Base-by-base conservation (phyloP, 2,113 vertebrate genomes). In the Rhinopomastus cyanomelas region DNA sequence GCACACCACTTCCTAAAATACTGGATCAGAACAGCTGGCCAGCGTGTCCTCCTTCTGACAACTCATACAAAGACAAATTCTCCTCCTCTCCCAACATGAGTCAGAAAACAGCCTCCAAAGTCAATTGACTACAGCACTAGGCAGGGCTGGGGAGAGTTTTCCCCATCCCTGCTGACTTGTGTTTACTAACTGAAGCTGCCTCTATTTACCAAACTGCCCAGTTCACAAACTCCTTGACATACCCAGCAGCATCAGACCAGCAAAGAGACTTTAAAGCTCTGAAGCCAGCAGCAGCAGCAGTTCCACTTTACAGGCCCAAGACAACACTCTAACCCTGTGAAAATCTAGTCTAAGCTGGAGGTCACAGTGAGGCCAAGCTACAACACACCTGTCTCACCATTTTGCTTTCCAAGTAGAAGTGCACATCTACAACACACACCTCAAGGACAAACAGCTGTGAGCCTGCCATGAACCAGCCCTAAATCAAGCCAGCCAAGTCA, bases 381-480 rank as follows among this genome's bases (percentile, higher is more conserved):
- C 30, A 32, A 23, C 25, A 44, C 16, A 16, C 8, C 25, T 23
- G 34, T 36, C 26, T 62, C 34, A 37, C 17, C 0, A 0, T 57
- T 83, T 49, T 0, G 1, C 83, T 83, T 90, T 82, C 60, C 13
- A 39, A 87, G 68, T 8, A 66, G 59, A 79, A 85, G 29, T 27
- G 39, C 18, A 2, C 2, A 1, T 83, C 61, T 76, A 36, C 61
- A 79, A 21, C 30, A 30, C 4, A 19, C 14, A n/a, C 25, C 55
- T 85, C 89, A 49, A 49, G 90, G 5, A 26, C 44, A 36, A 39
- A 62, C 53, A 88, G 30, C 52, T 51, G n/a, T 3, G 0, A 92
- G 39, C 21, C 7, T 3, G 3, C 27, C 64, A n/a, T 30, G 39
- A 88, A n/a, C 66, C 83, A 86, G 49, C 52, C 56, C 49, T 16